Base-by-base conservation (phyloP, 2,888 invertebrate genomes). In the Aplocera efformata region DNA sequence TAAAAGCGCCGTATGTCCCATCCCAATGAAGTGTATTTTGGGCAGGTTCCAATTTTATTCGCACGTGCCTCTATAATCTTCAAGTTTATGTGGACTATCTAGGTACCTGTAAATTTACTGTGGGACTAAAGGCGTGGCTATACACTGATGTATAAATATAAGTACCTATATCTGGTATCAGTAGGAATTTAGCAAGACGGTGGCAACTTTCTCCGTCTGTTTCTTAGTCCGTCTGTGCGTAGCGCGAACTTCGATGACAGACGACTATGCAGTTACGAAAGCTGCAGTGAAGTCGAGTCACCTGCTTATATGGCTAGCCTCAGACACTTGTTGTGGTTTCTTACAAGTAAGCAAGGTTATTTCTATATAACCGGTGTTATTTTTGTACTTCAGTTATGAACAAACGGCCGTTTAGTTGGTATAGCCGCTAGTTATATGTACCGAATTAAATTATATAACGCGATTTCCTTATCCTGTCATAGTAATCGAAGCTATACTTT, bases 201-300 rank as follows among this genome's bases (percentile, higher is more conserved):
- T 60, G 66, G 72, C 75, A 77, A 85, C 83, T 86, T 86, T 86
- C 84, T 76, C 85, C 68, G 59, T 34, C 34, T n/a, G n/a, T n/a
- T n/a, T n/a, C 32, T 38, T 10, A 27, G 30, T 29, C 33, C 52
- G 46, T 49, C 42, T 42, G 46, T 45, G 49, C 49, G 38, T 52
- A 50, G 61, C 60, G 60, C 72, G 70, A 68, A 64, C 60, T 63
- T 48, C 68, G 74, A 56, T 72, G 75, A 72, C 77, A 56, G 63
- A 68, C 74, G 40, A 40, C 59, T 68, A 67, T 72, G 80, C 72
- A 70, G 74, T 85, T 86, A 79, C 82, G 86, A 86, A 85, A 86
- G 85, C 77, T 82, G 76, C 73, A 68, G 5, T 17, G 13, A 17
- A 17, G 13, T n/a, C n/a, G n/a, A n/a, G 42, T 61, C 63, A 60